phyloP scores from a whole-genome alignment of 2,113 vertebrate genomes.

The Manacus vitellinus region DNA sequence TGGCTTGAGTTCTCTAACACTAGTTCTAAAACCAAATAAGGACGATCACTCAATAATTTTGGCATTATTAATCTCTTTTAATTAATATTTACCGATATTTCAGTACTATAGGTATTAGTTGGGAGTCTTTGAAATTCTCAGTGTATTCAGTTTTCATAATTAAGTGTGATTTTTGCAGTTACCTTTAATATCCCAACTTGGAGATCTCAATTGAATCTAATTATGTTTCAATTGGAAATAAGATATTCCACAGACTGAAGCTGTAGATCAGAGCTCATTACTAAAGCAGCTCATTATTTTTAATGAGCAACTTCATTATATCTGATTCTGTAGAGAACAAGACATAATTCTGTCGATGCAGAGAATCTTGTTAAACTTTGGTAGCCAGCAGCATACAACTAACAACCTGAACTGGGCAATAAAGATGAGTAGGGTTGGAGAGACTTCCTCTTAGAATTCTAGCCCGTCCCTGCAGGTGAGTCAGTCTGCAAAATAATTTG shows the following conservation, averaged over 20 bases:
- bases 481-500: not conserved
- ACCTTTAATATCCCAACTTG: slow-evolving; percentile 55
- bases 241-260: slow-evolving; percentile 53
- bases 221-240: slow-evolving; percentile 71
- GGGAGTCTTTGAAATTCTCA: not conserved
- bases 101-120: not conserved
- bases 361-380: slow-evolving; percentile 62
- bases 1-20: not conserved
- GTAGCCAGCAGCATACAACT: slow-evolving; percentile 36
- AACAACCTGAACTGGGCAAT: slow-evolving; percentile 1
- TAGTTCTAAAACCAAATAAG: not conserved
- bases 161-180: slow-evolving; percentile 51
- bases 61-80: not conserved
- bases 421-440: slow-evolving; percentile 31
- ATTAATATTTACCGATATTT: not conserved
- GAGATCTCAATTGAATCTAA: slow-evolving; percentile 61
- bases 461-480: not conserved
- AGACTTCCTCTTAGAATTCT: not conserved
- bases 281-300: slow-evolving; percentile 77
- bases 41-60: not conserved
- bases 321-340: slow-evolving; percentile 61
- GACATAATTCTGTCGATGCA: slow-evolving; percentile 51
- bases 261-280: slow-evolving; percentile 74
- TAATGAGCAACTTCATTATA: slow-evolving; percentile 77
- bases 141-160: slow-evolving; percentile 60